These are phyloP conservation scores for Alosa sapidissima DNA, from an alignment of 2,797 vertebrate species.

Conservation along the genomic window DNA sequence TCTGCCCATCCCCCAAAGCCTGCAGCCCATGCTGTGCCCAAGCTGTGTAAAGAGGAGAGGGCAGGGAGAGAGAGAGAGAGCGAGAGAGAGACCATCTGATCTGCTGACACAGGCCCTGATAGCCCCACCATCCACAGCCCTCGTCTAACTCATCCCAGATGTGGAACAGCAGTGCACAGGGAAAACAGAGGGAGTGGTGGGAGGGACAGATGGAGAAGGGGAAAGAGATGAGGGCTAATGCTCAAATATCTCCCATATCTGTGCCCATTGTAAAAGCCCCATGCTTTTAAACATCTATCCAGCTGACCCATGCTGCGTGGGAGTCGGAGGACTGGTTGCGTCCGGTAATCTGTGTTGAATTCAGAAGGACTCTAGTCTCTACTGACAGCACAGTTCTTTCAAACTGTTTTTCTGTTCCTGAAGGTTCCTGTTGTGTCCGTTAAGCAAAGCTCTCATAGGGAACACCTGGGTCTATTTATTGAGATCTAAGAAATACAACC, in stretches of 20 bases:
- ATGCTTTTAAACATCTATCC: neutral
- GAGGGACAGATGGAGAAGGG: neutral
- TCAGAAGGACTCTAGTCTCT: neutral
- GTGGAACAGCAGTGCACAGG: neutral
- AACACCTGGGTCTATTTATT: neutral
- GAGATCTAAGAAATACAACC: neutral
- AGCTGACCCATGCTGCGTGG: neutral
- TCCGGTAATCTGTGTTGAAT: neutral
- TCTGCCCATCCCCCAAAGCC: neutral
- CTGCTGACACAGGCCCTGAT: slow-evolving; percentile 39
- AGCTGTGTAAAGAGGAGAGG: neutral
- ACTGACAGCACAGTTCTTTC: too few species aligned
- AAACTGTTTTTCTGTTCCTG: neutral
- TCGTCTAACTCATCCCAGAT: neutral
- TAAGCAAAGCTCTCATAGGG: neutral
- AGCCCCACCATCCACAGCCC: neutral
- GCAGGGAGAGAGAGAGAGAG: slow-evolving; percentile 27
- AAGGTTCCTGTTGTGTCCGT: neutral
- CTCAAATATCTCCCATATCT: neutral
- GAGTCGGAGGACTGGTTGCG: neutral
- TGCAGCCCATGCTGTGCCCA: neutral
- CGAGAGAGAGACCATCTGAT: slow-evolving; percentile 27
- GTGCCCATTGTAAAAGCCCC: neutral
- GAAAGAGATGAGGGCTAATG: neutral
- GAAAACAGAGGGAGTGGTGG: neutral